These are phyloP conservation scores for Meganola albula DNA, from an alignment of 2,888 invertebrate genomes.

Conservation along the genomic window DNA sequence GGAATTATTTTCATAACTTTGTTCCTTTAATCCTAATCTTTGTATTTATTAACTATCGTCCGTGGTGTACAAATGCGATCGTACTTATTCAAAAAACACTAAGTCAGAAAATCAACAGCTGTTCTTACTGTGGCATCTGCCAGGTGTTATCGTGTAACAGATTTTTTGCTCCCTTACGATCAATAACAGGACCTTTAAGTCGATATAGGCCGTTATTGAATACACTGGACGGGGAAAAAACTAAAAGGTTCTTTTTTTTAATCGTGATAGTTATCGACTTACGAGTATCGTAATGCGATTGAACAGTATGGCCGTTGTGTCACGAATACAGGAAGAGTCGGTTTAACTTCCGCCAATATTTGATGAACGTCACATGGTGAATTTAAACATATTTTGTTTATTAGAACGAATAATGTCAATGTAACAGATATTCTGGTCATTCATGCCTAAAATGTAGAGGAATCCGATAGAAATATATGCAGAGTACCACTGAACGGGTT, in stretches of 20 bases:
- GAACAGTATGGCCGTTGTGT: constrained; percentile 31
- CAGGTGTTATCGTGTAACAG: constrained; percentile 30
- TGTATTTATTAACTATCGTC: no score
- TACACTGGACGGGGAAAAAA: no score
- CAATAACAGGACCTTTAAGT: constrained; percentile 2
- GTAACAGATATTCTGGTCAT: no score
- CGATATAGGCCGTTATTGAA: constrained; percentile 12
- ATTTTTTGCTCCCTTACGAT: constrained; percentile 9
- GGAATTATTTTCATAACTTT: no score
- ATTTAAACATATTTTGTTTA: constrained; percentile 30
- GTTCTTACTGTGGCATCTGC: constrained; percentile 36
- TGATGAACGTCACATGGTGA: constrained; percentile 32
- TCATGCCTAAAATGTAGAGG: no score
- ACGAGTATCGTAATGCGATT: constrained; percentile 30
- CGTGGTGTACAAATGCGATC: no score
- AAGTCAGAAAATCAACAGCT: constrained; percentile 41
- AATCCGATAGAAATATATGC: no score
- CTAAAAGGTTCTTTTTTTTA: no score
- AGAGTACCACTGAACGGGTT: no score
- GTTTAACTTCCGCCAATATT: constrained; percentile 48
- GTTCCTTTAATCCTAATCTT: no score
- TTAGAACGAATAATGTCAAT: no score
- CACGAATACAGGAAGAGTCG: constrained; percentile 36
- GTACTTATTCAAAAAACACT: not conserved
- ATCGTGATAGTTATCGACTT: constrained; percentile 16